phyloP scores from a whole-genome alignment of 2,113 vertebrate species.

The Loxodonta africana region DNA sequence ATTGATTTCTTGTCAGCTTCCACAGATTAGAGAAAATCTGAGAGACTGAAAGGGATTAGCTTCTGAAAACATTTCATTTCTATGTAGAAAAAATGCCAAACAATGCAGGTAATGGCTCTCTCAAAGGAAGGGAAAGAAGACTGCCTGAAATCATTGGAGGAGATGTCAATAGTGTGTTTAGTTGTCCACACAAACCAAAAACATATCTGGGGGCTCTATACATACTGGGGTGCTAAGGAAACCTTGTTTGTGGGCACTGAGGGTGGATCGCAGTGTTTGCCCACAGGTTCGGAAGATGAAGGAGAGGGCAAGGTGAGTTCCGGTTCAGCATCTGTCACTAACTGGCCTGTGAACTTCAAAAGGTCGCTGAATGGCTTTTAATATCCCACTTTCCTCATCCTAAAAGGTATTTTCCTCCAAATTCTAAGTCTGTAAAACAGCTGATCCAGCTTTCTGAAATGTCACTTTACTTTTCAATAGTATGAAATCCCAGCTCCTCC shows the following conservation, averaged over 20 bases:
- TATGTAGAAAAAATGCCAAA: background rate
- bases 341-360: background rate
- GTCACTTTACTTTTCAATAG: constrained; percentile 37
- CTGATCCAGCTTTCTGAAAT: background rate
- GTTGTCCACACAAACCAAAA: background rate
- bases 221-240: background rate
- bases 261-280: background rate
- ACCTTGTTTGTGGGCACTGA: accelerated
- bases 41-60: background rate
- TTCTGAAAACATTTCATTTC: constrained; percentile 65
- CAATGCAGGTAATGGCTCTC: background rate
- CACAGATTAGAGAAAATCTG: constrained; percentile 17
- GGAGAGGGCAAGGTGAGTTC: background rate
- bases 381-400: background rate
- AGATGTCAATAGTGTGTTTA: background rate
- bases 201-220: too few relatives aligned
- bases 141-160: constrained; percentile 5
- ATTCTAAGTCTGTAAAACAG: background rate
- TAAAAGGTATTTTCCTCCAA: background rate
- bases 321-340: accelerated
- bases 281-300: background rate
- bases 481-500: background rate
- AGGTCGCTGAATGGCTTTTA: background rate
- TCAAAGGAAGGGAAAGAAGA: background rate
- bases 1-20: constrained; percentile 47